These are phyloP conservation scores for Prunella fulvescens DNA, from an alignment of 2,113 vertebrate genomes.

Conservation along the genomic window DNA sequence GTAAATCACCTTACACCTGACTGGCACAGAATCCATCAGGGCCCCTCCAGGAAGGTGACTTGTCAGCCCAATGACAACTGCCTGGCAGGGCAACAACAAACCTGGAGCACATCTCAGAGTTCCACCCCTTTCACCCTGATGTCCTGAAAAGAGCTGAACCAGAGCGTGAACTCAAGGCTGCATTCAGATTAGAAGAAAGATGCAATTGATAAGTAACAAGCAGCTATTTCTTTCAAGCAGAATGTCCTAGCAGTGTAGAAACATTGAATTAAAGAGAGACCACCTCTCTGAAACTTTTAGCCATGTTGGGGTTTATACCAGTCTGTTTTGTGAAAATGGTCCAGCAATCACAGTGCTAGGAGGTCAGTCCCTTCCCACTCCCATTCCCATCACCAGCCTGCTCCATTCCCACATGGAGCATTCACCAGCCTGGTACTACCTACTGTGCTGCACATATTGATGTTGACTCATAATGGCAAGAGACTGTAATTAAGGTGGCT, in stretches of 20 bases:
- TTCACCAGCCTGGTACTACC: not conserved
- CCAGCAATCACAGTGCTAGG: not conserved
- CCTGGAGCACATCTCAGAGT: not conserved
- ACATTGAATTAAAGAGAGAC: not conserved
- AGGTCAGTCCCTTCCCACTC: not conserved
- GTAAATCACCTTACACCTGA: not conserved
- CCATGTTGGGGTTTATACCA: not conserved
- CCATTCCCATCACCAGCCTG: not conserved
- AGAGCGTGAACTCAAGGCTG: not conserved
- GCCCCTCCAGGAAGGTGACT: not conserved
- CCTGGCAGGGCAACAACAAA: not conserved
- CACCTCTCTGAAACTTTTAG: not conserved
- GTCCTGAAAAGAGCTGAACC: not conserved
- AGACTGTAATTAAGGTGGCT: constrained; percentile 7
- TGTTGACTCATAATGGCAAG: not conserved
- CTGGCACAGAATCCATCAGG: not conserved
- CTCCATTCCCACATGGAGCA: not conserved
- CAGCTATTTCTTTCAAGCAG: not conserved
- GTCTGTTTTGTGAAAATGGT: not conserved
- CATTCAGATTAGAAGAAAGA: not conserved
- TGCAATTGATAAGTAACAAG: not conserved
- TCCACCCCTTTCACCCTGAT: not conserved
- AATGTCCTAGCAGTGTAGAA: not conserved
- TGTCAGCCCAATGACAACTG: not conserved
- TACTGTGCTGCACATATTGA: not conserved